Base-by-base conservation (phyloP, 2,797 vertebrate species). In the Mus spretus region DNA sequence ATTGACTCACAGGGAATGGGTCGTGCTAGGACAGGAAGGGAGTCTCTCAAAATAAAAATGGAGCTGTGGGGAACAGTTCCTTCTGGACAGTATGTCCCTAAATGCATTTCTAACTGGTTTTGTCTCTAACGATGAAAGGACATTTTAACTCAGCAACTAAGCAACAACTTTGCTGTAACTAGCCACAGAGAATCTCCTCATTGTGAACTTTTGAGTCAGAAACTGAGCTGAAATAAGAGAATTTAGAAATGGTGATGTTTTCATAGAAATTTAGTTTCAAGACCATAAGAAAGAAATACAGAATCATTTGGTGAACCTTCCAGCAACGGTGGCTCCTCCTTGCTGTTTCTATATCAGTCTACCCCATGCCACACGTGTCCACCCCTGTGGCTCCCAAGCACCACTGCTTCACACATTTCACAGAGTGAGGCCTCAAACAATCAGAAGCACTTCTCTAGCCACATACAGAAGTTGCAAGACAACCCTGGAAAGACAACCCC, bases 51-150 rank as follows among this genome's bases (percentile, higher is more conserved):
- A 95, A 90, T 95, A 94, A 96, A 97, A 94, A 94, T 24, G 82
- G 84, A 94, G 79, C 31, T 31, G 26, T 72, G 65, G 44, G 79
- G 88, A 97, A 86, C 92, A 96, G 89, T 96, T 90, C 44, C 90
- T 97, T 93, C 82, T 44, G 89, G 85, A 88, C 87, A 87, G 50
- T 47, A 15, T 93, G 50, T 82, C 79, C 94, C 90, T 79, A 96
- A 90, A 53, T 91, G 20, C n/a, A 87, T 91, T 94, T 95, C 93
- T 95, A 75, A 47, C 79, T 97, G 53, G 13, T 95, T 96, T 96
- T 96, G 82, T 90, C 72, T 91, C 10, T 17, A 94, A 31, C 95
- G 47, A 95, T 88, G 80, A 79, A 44, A 79, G 89, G 24, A 55
- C 75, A 93, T 63, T 92, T 96, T 70, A 98, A 93, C 79, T 91